phyloP scores from a whole-genome alignment of 2,888 invertebrate genomes.

The Andrena haemorrhoa region DNA sequence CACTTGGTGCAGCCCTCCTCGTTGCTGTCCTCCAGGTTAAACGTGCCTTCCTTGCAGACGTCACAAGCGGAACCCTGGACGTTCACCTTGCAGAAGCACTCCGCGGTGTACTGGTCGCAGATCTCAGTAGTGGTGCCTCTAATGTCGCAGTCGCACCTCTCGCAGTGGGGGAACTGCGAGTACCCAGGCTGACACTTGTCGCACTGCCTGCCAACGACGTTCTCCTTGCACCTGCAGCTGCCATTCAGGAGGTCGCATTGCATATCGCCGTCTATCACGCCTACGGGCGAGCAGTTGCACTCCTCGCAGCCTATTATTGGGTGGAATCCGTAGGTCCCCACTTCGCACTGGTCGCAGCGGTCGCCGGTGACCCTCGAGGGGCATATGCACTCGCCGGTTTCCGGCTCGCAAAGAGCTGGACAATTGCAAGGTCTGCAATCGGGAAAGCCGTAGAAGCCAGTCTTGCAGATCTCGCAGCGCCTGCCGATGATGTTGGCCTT shows the following conservation, averaged over 20 bases:
- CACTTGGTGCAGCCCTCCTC: constrained; percentile 97
- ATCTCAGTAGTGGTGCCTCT: constrained; percentile 94
- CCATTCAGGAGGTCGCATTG: constrained; percentile 96
- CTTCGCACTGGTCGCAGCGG: constrained; percentile 95
- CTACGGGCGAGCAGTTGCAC: constrained; percentile 95
- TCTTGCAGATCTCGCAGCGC: constrained; percentile 91
- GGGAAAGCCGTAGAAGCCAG: constrained; percentile 98
- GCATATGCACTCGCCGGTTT: constrained; percentile 94
- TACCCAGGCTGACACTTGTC: constrained; percentile 94
- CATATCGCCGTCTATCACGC: constrained; percentile 90
- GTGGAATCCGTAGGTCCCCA: constrained; percentile 96
- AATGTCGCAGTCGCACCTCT: constrained; percentile 92
- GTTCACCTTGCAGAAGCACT: constrained; percentile 93
- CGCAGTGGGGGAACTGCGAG: constrained; percentile 95
- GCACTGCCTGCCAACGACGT: constrained; percentile 95
- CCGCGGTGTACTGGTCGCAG: constrained; percentile 92
- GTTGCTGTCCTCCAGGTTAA: constrained; percentile 93
- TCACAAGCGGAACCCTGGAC: constrained; percentile 93
- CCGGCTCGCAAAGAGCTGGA: constrained; percentile 93
- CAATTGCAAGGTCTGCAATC: constrained; percentile 96
- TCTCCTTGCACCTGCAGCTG: constrained; percentile 94
- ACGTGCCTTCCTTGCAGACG: constrained; percentile 94
- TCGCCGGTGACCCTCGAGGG: constrained; percentile 96
- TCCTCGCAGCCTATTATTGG: constrained; percentile 97
- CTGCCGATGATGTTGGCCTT: constrained; percentile 97